phyloP scores from a whole-genome alignment of 92 coral and sea anemone genomes.

The Epizoanthus stellaris region DNA sequence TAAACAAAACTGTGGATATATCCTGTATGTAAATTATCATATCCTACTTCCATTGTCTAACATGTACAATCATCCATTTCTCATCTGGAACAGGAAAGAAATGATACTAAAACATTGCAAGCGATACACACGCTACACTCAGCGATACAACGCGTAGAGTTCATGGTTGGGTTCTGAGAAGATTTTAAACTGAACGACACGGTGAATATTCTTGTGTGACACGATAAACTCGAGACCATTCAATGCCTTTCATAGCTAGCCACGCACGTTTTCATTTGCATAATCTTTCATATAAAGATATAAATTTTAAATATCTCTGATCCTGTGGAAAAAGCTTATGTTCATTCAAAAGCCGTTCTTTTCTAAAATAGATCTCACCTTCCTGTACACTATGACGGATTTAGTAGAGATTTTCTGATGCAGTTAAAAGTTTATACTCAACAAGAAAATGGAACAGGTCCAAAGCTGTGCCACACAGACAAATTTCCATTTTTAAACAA shows the following conservation, averaged over 20 bases:
- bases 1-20: background rate
- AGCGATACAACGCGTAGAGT: background rate
- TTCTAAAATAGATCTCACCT: slow-evolving; percentile 6
- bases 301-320: background rate
- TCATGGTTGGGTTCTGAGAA: background rate
- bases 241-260: background rate
- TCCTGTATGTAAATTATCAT: background rate
- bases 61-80: background rate
- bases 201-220: slow-evolving; percentile 19
- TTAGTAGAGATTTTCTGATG: background rate
- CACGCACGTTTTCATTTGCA: slow-evolving; percentile 81
- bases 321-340: background rate
- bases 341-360: background rate
- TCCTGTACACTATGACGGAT: background rate
- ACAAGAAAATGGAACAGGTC: slow-evolving; percentile 46
- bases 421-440: background rate
- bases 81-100: background rate
- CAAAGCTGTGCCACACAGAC: background rate
- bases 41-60: background rate
- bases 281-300: slow-evolving; percentile 38
- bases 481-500: slow-evolving; percentile 27
- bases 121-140: background rate
- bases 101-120: background rate
- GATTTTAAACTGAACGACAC: background rate
- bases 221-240: background rate